These are phyloP conservation scores for Triplophysa dalaica DNA, from an alignment of 2,113 vertebrate genomes.

Conservation along the genomic window DNA sequence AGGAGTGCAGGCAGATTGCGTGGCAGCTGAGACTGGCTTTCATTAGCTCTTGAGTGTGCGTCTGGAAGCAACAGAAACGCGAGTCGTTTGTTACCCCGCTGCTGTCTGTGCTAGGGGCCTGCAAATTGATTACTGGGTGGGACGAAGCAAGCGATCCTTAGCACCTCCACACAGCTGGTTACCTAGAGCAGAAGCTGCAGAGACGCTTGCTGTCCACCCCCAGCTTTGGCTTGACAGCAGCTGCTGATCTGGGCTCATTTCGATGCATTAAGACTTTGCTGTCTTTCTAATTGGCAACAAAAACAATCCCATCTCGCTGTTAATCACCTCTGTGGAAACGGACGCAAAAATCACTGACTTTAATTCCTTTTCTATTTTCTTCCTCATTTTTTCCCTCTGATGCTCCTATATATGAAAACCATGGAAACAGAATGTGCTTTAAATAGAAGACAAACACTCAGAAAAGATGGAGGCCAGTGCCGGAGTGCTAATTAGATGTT, in stretches of 20 bases:
- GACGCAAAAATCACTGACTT: constrained; percentile 19
- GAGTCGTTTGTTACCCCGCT: constrained; percentile 49
- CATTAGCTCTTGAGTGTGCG: constrained; percentile 57
- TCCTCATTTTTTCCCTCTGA: neutral
- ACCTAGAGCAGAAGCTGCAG: constrained; percentile 23
- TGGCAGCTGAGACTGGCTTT: constrained; percentile 65
- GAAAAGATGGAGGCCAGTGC: constrained; percentile 39
- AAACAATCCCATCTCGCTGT: constrained; percentile 46
- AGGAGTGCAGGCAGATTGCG: constrained; percentile 65
- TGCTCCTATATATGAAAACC: constrained; percentile 6
- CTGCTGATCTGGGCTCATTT: constrained; percentile 50
- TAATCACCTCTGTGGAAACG: constrained; percentile 53
- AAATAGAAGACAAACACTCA: constrained; percentile 30
- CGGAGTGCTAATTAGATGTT: constrained; percentile 49
- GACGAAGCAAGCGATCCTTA: constrained; percentile 49
- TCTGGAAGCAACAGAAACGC: constrained; percentile 57
- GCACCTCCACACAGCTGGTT: constrained; percentile 48
- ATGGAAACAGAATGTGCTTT: constrained; percentile 33
- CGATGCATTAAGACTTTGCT: constrained; percentile 50
- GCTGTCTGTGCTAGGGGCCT: constrained; percentile 53
- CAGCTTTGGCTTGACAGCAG: constrained; percentile 49
- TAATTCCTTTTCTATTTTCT: constrained; percentile 9
- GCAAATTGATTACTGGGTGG: constrained; percentile 58
- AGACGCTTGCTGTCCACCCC: constrained; percentile 50
- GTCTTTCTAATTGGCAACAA: constrained; percentile 57